Evolutionary conservation across 2,113 vertebrate species (phyloP).

Genomic region (Nycticryphes semicollaris): DNA sequence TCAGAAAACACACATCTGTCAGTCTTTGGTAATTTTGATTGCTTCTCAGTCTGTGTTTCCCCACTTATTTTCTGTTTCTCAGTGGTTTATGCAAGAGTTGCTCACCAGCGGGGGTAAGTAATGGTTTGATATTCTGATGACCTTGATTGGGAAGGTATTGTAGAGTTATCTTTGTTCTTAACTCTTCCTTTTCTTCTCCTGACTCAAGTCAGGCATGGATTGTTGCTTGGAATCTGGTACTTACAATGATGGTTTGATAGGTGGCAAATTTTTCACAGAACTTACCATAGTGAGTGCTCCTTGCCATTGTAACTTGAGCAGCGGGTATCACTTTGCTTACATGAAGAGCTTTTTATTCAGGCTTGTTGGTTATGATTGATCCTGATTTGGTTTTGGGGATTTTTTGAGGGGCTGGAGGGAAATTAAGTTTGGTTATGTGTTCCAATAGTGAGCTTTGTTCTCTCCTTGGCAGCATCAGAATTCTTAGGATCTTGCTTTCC

Average conservation of each 20-base stretch:
- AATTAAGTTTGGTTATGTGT: neutral
- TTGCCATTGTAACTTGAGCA: neutral
- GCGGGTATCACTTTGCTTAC: neutral
- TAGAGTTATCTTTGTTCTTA: neutral
- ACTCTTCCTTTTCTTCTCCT: neutral
- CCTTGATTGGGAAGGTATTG: neutral
- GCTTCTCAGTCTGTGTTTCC: neutral
- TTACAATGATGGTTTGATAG: neutral
- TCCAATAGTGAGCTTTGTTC: neutral
- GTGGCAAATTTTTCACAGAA: neutral
- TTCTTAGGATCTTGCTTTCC: neutral
- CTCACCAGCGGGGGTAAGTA: neutral
- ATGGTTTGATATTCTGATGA: neutral
- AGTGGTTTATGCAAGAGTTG: neutral
- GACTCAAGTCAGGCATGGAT: neutral
- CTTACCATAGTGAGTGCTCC: neutral
- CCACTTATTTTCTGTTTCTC: neutral
- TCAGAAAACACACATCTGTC: neutral
- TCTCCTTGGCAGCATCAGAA: neutral
- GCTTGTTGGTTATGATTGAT: neutral
- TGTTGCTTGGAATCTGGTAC: neutral
- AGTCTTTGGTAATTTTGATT: neutral
- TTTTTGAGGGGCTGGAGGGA: neutral
- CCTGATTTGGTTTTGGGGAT: rapidly evolving
- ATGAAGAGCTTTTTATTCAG: neutral